Percentiles rank a stretch among this genome's conserved stretches.
Conservation (phyloP, 2,888 invertebrate genomes). For the Ptychoptera albimana region DNA sequence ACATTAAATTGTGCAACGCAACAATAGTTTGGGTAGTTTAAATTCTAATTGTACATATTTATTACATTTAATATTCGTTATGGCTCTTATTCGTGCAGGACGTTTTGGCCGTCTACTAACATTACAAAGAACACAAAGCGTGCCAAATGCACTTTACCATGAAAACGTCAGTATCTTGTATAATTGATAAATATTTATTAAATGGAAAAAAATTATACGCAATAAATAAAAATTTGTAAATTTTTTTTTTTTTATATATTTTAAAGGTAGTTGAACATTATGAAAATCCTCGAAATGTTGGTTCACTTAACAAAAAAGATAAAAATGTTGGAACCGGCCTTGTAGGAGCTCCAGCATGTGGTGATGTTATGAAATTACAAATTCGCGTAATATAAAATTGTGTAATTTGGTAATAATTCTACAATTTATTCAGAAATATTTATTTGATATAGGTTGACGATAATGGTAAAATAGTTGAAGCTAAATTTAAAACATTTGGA, state of each 20-base stretch:
- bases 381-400: constrained; percentile 40
- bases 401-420: neutral
- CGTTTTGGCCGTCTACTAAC: constrained; percentile 14
- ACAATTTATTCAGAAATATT: neutral
- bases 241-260: constrained; percentile 8
- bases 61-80: too few relatives aligned
- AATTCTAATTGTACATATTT: too few relatives aligned
- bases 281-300: constrained; percentile 98
- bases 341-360: constrained; percentile 98
- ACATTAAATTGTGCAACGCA: too few relatives aligned
- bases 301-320: constrained; percentile 89
- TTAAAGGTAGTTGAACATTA: constrained; percentile 93
- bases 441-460: constrained; percentile 50
- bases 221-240: too few relatives aligned
- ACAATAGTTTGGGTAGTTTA: too few relatives aligned
- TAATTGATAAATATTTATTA: constrained; percentile 3
- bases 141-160: constrained; percentile 50
- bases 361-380: constrained; percentile 99
- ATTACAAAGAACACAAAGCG: constrained; percentile 24
- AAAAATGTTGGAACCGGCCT: constrained; percentile 90
- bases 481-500: constrained; percentile 99
- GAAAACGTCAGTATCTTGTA: constrained; percentile 45
- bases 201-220: constrained; percentile 7
- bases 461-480: constrained; percentile 92
- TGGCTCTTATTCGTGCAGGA: too few relatives aligned